phyloP scores from a whole-genome alignment of 92 coral and sea anemone genomes.

The Metridium senile region DNA sequence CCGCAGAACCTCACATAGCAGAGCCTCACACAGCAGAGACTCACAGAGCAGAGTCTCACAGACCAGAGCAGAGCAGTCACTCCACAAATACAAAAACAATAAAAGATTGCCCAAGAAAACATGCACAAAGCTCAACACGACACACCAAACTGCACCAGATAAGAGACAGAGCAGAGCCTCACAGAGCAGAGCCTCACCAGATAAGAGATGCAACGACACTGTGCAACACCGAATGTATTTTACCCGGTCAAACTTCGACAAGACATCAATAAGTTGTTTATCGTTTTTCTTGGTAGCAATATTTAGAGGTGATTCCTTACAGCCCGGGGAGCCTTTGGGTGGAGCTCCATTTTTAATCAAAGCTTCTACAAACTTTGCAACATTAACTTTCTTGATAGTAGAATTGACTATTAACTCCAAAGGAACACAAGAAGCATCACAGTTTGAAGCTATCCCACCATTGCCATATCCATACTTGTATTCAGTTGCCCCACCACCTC shows the following conservation, averaged over 20 bases:
- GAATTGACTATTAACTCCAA: conserved; percentile 52
- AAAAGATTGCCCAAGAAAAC: no score
- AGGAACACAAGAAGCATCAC: conserved; percentile 66
- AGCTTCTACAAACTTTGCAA: conserved; percentile 16
- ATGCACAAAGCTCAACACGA: no score
- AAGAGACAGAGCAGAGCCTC: no score
- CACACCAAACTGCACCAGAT: no score
- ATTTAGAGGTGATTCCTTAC: conserved; percentile 20
- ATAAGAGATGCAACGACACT: no score
- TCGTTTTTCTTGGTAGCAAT: conserved; percentile 24
- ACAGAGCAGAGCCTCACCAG: no score
- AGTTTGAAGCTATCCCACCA: conserved; percentile 84
- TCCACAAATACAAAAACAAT: no score
- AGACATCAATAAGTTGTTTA: conserved; percentile 11
- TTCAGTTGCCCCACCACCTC: conserved; percentile 74
- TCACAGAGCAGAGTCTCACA: no score
- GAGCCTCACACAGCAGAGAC: no score
- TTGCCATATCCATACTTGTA: conserved; percentile 57
- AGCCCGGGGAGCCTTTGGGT: conserved; percentile 30
- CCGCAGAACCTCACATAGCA: no score
- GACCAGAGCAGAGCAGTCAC: no score
- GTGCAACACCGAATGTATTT: no score
- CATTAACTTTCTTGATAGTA: background rate
- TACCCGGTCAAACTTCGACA: conserved; percentile 28
- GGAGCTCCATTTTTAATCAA: conserved; percentile 32